These are phyloP conservation scores for Chlorodrepanis virens DNA, from an alignment of 2,113 vertebrate genomes.

Conservation along the genomic window DNA sequence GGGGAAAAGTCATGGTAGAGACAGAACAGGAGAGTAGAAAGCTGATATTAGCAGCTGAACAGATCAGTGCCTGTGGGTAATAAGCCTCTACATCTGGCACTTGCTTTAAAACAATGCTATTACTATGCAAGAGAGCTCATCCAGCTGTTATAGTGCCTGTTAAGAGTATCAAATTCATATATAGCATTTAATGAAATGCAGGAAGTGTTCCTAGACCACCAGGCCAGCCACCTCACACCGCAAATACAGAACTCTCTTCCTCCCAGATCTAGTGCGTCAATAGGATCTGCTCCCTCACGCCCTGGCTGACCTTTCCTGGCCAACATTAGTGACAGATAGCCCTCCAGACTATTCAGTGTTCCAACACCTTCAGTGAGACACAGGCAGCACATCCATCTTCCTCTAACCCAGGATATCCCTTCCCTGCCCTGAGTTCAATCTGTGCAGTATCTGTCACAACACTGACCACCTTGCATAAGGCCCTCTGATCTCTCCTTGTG, in stretches of 20 bases:
- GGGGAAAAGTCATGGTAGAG: background rate
- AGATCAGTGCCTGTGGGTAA: conserved; percentile 31
- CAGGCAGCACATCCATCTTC: background rate
- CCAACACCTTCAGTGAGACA: background rate
- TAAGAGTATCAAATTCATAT: conserved; percentile 55
- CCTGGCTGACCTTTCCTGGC: background rate
- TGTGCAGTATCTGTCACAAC: background rate
- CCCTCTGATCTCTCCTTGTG: background rate
- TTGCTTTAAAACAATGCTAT: conserved; percentile 49
- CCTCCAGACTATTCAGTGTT: background rate
- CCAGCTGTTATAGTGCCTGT: conserved; percentile 59
- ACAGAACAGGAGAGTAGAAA: background rate
- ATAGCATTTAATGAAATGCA: background rate
- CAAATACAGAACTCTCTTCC: background rate
- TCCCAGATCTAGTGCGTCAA: background rate
- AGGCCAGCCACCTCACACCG: background rate
- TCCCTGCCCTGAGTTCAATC: background rate
- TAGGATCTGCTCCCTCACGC: background rate
- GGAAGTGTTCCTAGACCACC: conserved; percentile 38
- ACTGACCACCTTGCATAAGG: background rate
- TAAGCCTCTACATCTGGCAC: conserved; percentile 47
- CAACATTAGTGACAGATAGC: fast-evolving
- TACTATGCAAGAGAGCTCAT: conserved; percentile 57
- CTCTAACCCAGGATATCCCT: background rate
- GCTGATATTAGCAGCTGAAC: conserved; percentile 57